These are phyloP conservation scores for Nannoperca obscura DNA, from an alignment of 2,797 vertebrate species.

Conservation along the genomic window DNA sequence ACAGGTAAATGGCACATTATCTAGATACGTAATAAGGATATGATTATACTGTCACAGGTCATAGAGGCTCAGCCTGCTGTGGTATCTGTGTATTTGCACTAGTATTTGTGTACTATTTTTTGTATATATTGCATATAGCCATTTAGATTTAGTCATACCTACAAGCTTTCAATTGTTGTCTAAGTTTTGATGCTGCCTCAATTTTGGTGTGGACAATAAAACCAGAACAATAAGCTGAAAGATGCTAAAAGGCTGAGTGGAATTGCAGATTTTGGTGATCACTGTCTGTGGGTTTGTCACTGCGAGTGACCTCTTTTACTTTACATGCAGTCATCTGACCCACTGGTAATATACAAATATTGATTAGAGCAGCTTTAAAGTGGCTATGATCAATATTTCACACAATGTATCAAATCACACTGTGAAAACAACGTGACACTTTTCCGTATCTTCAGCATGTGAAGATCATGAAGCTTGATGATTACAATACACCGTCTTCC, in stretches of 20 bases:
- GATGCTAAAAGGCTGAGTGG: too few relatives aligned
- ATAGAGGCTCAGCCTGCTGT: slow-evolving; percentile 10
- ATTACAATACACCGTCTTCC: too few relatives aligned
- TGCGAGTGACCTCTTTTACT: too few relatives aligned
- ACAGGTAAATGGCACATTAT: not conserved
- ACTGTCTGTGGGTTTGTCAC: too few relatives aligned
- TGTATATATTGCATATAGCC: not conserved
- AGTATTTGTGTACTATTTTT: not conserved
- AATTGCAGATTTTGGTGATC: too few relatives aligned
- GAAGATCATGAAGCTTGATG: not conserved
- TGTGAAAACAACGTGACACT: too few relatives aligned
- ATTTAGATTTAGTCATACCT: slow-evolving; percentile 12
- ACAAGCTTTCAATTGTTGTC: not conserved
- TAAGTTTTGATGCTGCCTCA: not conserved
- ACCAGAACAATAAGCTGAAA: not conserved
- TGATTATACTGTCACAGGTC: slow-evolving; percentile 5
- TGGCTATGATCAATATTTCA: too few relatives aligned
- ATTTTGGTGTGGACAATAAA: not conserved
- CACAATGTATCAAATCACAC: too few relatives aligned
- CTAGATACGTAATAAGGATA: not conserved
- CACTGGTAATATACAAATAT: too few relatives aligned
- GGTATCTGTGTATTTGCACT: not conserved
- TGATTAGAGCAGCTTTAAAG: too few relatives aligned
- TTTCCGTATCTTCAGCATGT: not conserved
- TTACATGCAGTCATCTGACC: too few relatives aligned